These are phyloP conservation scores for Aphyosemion australe DNA, from an alignment of 2,113 vertebrate species.

Conservation along the genomic window DNA sequence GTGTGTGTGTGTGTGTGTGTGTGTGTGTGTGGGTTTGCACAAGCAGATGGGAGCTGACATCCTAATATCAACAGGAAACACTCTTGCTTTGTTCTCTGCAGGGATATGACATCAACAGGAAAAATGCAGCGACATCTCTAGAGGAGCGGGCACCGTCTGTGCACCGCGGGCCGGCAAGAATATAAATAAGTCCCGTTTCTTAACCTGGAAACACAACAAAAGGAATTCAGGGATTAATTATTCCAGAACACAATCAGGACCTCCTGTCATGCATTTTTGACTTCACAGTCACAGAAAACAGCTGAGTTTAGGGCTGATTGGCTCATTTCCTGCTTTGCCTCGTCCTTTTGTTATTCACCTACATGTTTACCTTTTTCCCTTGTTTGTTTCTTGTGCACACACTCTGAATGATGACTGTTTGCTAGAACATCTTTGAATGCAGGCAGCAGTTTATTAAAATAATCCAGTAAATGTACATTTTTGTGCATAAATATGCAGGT, in stretches of 20 bases:
- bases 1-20: neutral
- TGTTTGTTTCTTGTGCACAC: neutral
- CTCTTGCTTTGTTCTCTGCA: constrained; percentile 47
- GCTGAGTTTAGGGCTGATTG: neutral
- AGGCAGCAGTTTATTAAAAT: neutral
- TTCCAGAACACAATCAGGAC: constrained; percentile 2
- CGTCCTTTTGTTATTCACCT: neutral
- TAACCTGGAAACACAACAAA: constrained; percentile 46
- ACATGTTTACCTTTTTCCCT: neutral
- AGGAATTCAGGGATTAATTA: constrained; percentile 11
- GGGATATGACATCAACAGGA: constrained; percentile 65
- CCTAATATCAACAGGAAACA: constrained; percentile 68
- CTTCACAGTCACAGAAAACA: neutral
- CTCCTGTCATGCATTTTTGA: constrained; percentile 3
- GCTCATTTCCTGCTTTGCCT: constrained; percentile 29
- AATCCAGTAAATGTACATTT: neutral
- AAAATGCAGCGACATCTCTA: constrained; percentile 32
- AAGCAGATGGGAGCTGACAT: constrained; percentile 61
- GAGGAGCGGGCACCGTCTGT: constrained; percentile 1
- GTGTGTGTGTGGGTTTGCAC: constrained; percentile 28
- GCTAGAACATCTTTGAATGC: neutral
- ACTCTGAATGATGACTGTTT: neutral
- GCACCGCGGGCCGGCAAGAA: constrained; percentile 21
- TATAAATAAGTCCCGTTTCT: constrained; percentile 34
- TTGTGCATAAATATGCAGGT: too few species aligned